Evolutionary conservation across 2,797 vertebrate species (phyloP), one percentile per base, ranked within the genome.

Genomic region (Notamacropus eugenii): DNA sequence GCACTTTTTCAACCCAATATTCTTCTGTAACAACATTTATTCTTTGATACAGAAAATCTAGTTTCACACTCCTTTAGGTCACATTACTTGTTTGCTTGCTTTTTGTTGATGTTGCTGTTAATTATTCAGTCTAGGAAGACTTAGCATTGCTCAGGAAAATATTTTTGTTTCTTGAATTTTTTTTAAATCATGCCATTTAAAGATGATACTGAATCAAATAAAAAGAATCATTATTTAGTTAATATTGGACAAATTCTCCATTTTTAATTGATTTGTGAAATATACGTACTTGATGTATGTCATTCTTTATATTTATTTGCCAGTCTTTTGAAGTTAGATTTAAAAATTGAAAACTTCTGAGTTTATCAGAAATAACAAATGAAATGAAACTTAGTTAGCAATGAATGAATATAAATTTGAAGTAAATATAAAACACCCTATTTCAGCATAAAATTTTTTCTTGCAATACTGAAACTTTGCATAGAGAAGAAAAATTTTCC

Each of bases 331-430:
- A 74, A 40, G 3, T 82, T 46, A 54, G 19, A n/a, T 34, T 55
- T 94, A 90, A 92, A 56, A 56, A 52, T 95, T n/a, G 54, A 92
- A 46, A 14, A 52, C 5, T 91, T 95, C 34, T 87, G 90, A 54
- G 3, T 40, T 5, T 54, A 22, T 28, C 24, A 2, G 34, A 93
- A 90, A 87, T 28, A n/a, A 16, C 57, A 74, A 95, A 92, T 92
- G 24, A 1, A 57, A 50, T 62, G 90, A 27, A 31, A 27, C 12
- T 92, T 46, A 90, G 6, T 93, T 34, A 93, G 29, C 95, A 93
- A 8, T 91, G 54, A 50, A 46, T 74, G 34, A 52, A 82, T 94
- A 55, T 90, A 91, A 22, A 95, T 29, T 59, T 91, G 94, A 92
- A 74, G 96, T 96, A 93, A 19, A 5, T 54, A 58, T 54, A 14